Evolutionary conservation across 2,888 invertebrate genomes (phyloP), one percentile per base, ranked within the genome.

Genomic region (Nymphalis polychloros): DNA sequence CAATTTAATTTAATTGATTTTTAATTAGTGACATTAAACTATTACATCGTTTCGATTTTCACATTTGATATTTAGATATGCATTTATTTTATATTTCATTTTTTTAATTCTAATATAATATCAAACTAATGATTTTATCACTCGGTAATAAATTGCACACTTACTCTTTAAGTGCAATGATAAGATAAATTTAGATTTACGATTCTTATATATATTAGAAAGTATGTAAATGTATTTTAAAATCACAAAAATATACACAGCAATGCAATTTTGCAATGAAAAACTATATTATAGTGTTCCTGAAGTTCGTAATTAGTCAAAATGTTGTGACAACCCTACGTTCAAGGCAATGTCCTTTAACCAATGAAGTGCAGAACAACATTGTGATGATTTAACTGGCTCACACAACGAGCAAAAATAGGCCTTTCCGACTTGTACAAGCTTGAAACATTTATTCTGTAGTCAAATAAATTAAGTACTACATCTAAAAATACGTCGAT

Each of bases 311-410:
- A 41, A 31, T 31, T 6, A 13, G 41, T 17, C 23, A 13, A 27
- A 17, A 20, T 46, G n/a, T 41, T 59, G 63, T 67, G 73, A 57
- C 76, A 78, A 66, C 79, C 79, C 79, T 79, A 65, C 48, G 46
- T 53, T 61, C 71, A 81, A 83, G 88, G 79, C 88, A 88, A 88
- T 84, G 88, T 86, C 88, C 90, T 87, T 68, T 80, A 78, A 67
- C 77, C 73, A 81, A 77, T 80, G 77, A 74, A 77, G 81, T 75
- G 83, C 84, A 83, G 81, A 81, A 82, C 83, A 84, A 83, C 85
- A 81, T 81, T 84, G 84, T 84, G 85, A 89, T 89, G 88, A 89
- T 87, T 90, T 89, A 89, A 84, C 83, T 81, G 81, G 78, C 80
- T 76, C 80, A 79, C 76, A 78, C 84, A 86, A 87, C 78, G 82